Evolutionary conservation across 64 coral and sea anemone species (phyloP), one percentile per base, ranked within the genome.

Genomic region (Trachythela sp.): DNA sequence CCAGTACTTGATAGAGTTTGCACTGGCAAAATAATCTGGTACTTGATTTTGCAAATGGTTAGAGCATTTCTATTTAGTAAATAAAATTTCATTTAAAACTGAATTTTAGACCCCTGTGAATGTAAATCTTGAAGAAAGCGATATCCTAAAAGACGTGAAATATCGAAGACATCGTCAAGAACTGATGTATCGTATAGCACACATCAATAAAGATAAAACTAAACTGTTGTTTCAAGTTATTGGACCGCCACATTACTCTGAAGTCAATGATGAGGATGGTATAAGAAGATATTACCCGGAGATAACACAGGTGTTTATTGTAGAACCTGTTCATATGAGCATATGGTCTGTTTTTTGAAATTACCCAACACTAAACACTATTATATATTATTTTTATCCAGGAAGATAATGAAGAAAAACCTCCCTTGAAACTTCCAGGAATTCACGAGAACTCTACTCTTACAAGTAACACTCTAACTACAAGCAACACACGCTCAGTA

Each of bases 141-240:
- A 93, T 40, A 85, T 98, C 6, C 49, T 98, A 42, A 89, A 98
- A 85, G 91, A 98, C 48, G 85, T 98, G 30, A 88, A 91, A n/a
- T 93, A 92, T 43, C 91, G 93, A 9, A 91, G 92, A 2, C 95
- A 98, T 93, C 93, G 93, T 8, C 64, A 94, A 39, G 95, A 98
- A 14, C 77, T 98, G 13, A 98, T 98, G 95, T 98, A 89, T 45
- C 86, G 93, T 36, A 90, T 98, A 1, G 95, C 95, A 22, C 95
- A 98, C 17, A 88, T 98, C 86, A 94, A 98, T 37, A 94, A 84
- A 84, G 95, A 98, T 56, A 98, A 98, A 88, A 98, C 95, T 8
- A 89, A 89, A 56, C 48, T 97, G 35, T 88, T 97, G 32, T 92
- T 97, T 64, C 56, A 64, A 64, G 4, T 64, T 64, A 27, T 64